Conservation (phyloP, 2,113 vertebrate species). For the Brachirus orientalis region DNA sequence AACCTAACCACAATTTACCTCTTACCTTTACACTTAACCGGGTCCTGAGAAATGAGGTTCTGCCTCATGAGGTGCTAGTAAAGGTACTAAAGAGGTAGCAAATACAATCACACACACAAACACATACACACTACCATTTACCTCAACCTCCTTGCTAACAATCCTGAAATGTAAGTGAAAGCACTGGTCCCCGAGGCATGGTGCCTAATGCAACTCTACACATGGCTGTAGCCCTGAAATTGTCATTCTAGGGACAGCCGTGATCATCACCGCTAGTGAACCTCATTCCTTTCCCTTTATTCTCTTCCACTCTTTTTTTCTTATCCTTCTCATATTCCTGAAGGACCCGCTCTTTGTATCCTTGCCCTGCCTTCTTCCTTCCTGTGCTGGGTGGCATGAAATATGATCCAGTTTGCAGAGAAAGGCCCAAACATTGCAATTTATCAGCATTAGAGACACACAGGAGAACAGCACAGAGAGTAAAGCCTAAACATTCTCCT, state of each 20-base stretch:
- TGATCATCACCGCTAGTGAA: slow-evolving; percentile 11
- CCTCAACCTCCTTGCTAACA: too few species aligned
- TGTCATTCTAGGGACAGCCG: slow-evolving; percentile 4
- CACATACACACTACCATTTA: too few species aligned
- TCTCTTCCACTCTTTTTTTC: not conserved
- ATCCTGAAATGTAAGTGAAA: not conserved
- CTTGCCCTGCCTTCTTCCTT: slow-evolving; percentile 8
- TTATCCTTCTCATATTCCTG: slow-evolving; percentile 21
- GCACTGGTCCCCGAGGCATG: not conserved
- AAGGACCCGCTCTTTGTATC: slow-evolving; percentile 2
- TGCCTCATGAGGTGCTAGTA: too few species aligned
- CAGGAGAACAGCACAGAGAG: slow-evolving; percentile 24
- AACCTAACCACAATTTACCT: too few species aligned
- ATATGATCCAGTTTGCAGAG: slow-evolving; percentile 56
- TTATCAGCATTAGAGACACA: slow-evolving; percentile 66
- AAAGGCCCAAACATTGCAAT: slow-evolving; percentile 66
- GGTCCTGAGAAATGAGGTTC: too few species aligned
- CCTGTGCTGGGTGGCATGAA: slow-evolving; percentile 39
- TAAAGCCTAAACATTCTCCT: slow-evolving; percentile 32
- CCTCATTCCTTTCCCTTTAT: not conserved
- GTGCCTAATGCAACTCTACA: not conserved
- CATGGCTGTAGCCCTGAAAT: not conserved
- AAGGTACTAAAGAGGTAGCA: too few species aligned
- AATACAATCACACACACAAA: too few species aligned
- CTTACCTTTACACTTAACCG: too few species aligned